Evolutionary conservation across 2,888 invertebrate genomes (phyloP).

Genomic region (Thymelicus lineola): DNA sequence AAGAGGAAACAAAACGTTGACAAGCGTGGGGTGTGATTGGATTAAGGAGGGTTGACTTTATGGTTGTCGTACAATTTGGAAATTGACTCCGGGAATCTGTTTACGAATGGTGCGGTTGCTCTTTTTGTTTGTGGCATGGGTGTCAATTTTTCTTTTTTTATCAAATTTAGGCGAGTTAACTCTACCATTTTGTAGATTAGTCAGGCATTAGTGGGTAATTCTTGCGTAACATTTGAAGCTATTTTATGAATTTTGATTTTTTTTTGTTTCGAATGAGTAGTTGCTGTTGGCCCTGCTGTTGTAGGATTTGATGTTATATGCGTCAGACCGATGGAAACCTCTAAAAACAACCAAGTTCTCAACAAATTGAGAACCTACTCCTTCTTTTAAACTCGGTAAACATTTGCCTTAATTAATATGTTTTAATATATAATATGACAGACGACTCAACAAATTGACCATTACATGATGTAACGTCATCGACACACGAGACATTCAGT

Average conservation of each 20-base stretch:
- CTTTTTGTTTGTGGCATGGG: conserved; percentile 66
- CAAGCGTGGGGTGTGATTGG: conserved; percentile 81
- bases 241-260: too few relatives aligned
- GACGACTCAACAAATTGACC: too few relatives aligned
- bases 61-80: conserved; percentile 80
- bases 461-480: too few relatives aligned
- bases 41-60: conserved; percentile 84
- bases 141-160: conserved; percentile 70
- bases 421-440: too few relatives aligned
- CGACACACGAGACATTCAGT: too few relatives aligned
- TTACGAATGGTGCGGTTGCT: conserved; percentile 67
- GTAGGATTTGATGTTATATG: too few relatives aligned
- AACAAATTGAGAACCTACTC: too few relatives aligned
- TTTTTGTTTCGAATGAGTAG: too few relatives aligned
- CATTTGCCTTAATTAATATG: too few relatives aligned
- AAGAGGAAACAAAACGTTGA: conserved; percentile 83
- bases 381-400: too few relatives aligned
- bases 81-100: conserved; percentile 83
- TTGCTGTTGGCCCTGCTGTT: neutral
- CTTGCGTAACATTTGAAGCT: conserved; percentile 5
- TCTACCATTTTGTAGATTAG: conserved; percentile 60
- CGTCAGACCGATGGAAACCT: too few relatives aligned
- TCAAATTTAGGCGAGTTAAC: conserved; percentile 55
- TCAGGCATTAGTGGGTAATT: neutral
- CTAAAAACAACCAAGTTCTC: too few relatives aligned